A percentile compares a stretch with the other conserved stretches of the same genome.
phyloP scores from a whole-genome alignment of 2,888 invertebrate genomes.

The Busseola fusca region DNA sequence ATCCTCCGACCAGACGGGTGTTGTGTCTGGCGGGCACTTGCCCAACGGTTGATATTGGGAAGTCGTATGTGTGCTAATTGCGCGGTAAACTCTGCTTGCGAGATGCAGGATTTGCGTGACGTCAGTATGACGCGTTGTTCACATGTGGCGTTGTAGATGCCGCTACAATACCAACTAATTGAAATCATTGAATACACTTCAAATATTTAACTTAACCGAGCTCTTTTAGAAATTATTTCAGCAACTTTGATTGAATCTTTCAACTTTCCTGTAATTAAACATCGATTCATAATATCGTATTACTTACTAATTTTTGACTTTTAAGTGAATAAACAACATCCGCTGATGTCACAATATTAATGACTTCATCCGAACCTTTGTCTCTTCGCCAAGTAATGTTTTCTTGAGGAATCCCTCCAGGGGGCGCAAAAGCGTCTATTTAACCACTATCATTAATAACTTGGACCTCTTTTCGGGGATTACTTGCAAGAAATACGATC shows the following conservation, averaged over 20 bases:
- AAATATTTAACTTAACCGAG: constrained; percentile 69
- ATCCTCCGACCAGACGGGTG: no score
- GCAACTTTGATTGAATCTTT: constrained; percentile 64
- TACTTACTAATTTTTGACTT: constrained; percentile 21
- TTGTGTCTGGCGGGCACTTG: no score
- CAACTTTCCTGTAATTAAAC: constrained; percentile 36
- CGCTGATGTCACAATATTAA: constrained; percentile 63
- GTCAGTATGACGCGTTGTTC: no score
- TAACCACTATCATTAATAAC: constrained; percentile 67
- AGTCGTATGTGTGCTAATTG: no score
- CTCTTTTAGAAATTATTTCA: constrained; percentile 55
- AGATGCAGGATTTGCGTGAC: no score
- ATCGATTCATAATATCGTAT: constrained; percentile 8
- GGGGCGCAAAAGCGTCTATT: constrained; percentile 61
- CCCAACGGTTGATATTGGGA: no score
- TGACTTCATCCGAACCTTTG: constrained; percentile 59
- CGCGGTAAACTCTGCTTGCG: no score
- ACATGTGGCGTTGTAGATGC: no score
- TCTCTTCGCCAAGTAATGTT: constrained; percentile 52
- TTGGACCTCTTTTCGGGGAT: constrained; percentile 55
- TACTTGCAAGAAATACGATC: constrained; percentile 65
- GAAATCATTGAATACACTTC: constrained; percentile 73
- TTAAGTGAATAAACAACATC: constrained; percentile 20
- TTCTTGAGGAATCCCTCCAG: constrained; percentile 56
- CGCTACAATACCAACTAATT: no score